A percentile compares a stretch with the other conserved stretches of the same genome.
Conservation (phyloP, 1,140 invertebrate genomes). For the Calycopis cecrops region DNA sequence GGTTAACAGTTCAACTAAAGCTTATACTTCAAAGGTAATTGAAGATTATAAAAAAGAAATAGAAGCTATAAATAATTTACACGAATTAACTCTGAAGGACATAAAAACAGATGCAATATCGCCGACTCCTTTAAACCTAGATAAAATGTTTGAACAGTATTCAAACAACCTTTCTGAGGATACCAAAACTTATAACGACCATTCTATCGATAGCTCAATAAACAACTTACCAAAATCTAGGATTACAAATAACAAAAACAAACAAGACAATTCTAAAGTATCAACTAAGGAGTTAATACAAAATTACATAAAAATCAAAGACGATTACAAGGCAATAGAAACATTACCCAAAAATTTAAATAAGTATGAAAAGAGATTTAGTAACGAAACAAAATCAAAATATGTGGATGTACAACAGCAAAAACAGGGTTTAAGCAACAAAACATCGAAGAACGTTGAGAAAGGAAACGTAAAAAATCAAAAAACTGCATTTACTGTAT, state of each 20-base stretch:
- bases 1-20: constrained; percentile 61
- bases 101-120: constrained; percentile 60
- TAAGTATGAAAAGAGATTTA: constrained; percentile 48
- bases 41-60: constrained; percentile 74
- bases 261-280: constrained; percentile 53
- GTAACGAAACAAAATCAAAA: constrained; percentile 36
- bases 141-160: constrained; percentile 59
- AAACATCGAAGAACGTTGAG: constrained; percentile 25
- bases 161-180: constrained; percentile 31
- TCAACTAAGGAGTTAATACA: constrained; percentile 62
- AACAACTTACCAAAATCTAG: constrained; percentile 32
- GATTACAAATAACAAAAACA: constrained; percentile 37
- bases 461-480: constrained; percentile 41
- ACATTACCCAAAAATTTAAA: constrained; percentile 38
- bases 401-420: constrained; percentile 33
- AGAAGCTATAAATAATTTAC: constrained; percentile 67
- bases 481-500: constrained; percentile 39
- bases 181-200: constrained; percentile 35
- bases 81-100: constrained; percentile 69
- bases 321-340: constrained; percentile 42
- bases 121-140: constrained; percentile 56
- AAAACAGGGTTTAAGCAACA: constrained; percentile 60
- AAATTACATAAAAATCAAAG: constrained; percentile 65
- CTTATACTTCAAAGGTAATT: constrained; percentile 71
- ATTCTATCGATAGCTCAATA: constrained; percentile 31